These are phyloP conservation scores for Drosophila parvula DNA, from an alignment of 1,140 invertebrate genomes.

Conservation along the genomic window DNA sequence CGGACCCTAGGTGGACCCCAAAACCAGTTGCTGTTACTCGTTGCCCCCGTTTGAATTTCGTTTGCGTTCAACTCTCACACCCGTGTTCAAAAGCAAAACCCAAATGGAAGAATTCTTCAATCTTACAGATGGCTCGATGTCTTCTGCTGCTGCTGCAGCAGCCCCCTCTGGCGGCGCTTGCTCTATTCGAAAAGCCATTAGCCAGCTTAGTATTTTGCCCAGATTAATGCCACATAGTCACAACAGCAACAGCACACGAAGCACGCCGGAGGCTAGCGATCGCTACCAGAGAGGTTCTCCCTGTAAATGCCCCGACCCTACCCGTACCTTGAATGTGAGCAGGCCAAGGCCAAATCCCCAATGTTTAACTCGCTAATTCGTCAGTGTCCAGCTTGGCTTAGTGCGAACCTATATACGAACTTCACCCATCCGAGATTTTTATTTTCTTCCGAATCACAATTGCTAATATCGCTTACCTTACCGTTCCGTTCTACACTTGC, in stretches of 20 bases:
- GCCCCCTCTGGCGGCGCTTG: constrained; percentile 66
- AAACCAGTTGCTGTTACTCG: constrained; percentile 45
- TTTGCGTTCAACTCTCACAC: constrained; percentile 42
- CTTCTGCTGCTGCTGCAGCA: constrained; percentile 76
- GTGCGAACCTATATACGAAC: constrained; percentile 31
- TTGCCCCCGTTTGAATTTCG: constrained; percentile 30
- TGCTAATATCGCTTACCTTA: constrained; percentile 48
- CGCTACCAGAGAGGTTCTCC: constrained; percentile 25
- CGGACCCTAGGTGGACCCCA: constrained; percentile 30
- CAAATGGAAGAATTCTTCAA: constrained; percentile 75
- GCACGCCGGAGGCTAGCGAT: constrained; percentile 55
- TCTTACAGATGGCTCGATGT: constrained; percentile 78
- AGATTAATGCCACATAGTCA: constrained; percentile 30
- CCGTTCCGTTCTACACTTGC: constrained; percentile 63
- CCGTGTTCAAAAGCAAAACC: constrained; percentile 44
- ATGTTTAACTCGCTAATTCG: constrained; percentile 61
- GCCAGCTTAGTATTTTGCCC: constrained; percentile 34
- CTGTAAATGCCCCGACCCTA: constrained; percentile 38
- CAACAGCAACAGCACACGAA: constrained; percentile 34
- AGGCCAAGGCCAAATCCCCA: constrained; percentile 55
- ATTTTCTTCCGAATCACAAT: constrained; percentile 27
- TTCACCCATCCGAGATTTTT: constrained; percentile 5
- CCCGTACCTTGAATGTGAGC: constrained; percentile 67
- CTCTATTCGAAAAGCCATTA: constrained; percentile 63
- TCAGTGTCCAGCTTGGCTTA: constrained; percentile 65